These are phyloP conservation scores for Myopa testacea DNA, from an alignment of 2,888 invertebrate species.

Conservation along the genomic window DNA sequence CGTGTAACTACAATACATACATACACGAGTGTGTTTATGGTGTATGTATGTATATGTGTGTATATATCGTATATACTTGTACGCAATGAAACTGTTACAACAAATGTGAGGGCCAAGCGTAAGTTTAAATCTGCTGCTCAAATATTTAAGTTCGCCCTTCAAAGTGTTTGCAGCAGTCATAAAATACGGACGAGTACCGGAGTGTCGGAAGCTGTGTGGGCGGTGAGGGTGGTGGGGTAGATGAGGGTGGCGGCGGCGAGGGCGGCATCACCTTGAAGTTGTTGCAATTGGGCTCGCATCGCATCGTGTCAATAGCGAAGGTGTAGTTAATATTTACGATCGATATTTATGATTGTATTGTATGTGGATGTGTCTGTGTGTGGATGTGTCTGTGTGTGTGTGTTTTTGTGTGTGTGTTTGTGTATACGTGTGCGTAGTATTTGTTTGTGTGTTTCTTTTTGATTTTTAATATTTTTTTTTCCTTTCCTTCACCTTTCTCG, in stretches of 20 bases:
- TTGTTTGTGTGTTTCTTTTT: not conserved
- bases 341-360: no score
- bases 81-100: not conserved
- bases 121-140: slow-evolving; percentile 26
- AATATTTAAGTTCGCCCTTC: slow-evolving; percentile 23
- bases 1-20: no score
- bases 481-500: not conserved
- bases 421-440: no score
- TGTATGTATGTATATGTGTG: not conserved
- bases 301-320: not conserved
- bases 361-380: not conserved
- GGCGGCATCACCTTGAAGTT: not conserved
- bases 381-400: not conserved
- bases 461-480: not conserved
- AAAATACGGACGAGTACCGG: not conserved
- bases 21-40: not conserved
- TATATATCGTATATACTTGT: not conserved
- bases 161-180: not conserved
- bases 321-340: not conserved
- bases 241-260: not conserved
- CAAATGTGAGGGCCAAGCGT: slow-evolving; percentile 28
- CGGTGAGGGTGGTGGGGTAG: not conserved
- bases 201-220: slow-evolving; percentile 17
- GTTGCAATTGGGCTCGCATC: not conserved
- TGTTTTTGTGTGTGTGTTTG: not conserved